Evolutionary conservation across 2,113 vertebrate species (phyloP), one percentile per base, ranked within the genome.

Genomic region (Rhombomys opimus): DNA sequence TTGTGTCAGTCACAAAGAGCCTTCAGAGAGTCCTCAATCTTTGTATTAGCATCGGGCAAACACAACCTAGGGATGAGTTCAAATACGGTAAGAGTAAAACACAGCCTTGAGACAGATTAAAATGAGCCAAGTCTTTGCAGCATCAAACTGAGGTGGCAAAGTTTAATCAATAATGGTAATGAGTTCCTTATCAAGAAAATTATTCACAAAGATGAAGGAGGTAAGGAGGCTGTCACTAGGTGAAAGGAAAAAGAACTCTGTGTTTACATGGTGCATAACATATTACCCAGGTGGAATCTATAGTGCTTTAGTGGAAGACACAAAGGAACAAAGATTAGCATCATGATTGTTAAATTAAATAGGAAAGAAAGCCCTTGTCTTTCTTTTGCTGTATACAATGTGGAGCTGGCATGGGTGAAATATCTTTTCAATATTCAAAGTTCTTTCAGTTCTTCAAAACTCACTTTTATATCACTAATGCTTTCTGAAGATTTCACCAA

Each of bases 131-230:
- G 50, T 92, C 88, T 90, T 92, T 7, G 30, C 1, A 0, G 65
- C 73, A 72, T 85, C 77, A 85, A 82, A 92, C 46, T 12, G 88
- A 90, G 72, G 91, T 87, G 88, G 86, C 85, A 59, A 91, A 82
- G 78, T 86, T 85, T 94, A 95, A 89, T 96, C 92, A 72, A 91
- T 97, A 95, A 94, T 96, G 97, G 65, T 93, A 97, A 97, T 67
- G 86, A 94, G 92, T 20, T 57, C 57, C 68, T 76, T 86, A 95
- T 87, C 90, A 76, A 82, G 81, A 73, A 95, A 88, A 89, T 88
- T 81, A 68, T 76, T 96, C 96, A 65, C 88, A 65, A 61, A 54
- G 82, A 82, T 54, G 41, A 78, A 89, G 41, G 46, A 61, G 59
- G 5, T 67, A 14, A 14, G 9, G 27, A 75, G n/a, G 17, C 23